Percentiles rank a stretch among this genome's conserved stretches.
Conservation (phyloP, 1,140 invertebrate species). For the Tetraneura akinire region DNA sequence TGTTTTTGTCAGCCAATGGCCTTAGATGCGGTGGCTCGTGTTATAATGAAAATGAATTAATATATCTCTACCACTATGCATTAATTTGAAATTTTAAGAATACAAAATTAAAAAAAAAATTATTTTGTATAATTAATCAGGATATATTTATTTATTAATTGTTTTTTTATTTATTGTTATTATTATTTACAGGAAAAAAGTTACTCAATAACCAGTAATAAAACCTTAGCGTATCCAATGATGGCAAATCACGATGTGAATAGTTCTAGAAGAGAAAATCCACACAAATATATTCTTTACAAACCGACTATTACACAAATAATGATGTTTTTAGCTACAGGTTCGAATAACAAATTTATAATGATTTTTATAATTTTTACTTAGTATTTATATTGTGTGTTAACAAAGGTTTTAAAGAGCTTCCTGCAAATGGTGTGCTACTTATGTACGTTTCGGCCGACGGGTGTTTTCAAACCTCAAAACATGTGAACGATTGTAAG, state of each 20-base stretch:
- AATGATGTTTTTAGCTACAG: constrained; percentile 89
- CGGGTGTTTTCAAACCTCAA: constrained; percentile 83
- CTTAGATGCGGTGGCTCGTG: too few relatives aligned
- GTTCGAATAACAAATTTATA: constrained; percentile 56
- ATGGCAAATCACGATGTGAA: constrained; percentile 54
- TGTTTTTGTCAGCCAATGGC: too few relatives aligned
- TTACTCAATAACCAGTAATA: constrained; percentile 57
- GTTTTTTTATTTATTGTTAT: too few relatives aligned
- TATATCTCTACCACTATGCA: too few relatives aligned
- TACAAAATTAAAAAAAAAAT: too few relatives aligned
- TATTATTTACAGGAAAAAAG: constrained; percentile 40
- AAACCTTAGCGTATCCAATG: constrained; percentile 58
- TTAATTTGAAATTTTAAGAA: too few relatives aligned
- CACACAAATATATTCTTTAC: constrained; percentile 95
- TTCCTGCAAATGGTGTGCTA: constrained; percentile 86
- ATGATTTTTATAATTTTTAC: not conserved
- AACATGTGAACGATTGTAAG: constrained; percentile 88
- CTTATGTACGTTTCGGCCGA: constrained; percentile 93
- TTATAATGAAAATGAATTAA: too few relatives aligned
- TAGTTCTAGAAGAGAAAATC: constrained; percentile 77
- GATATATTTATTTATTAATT: too few relatives aligned
- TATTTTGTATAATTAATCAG: too few relatives aligned
- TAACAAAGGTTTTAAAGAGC: constrained; percentile 75
- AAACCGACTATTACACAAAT: constrained; percentile 93
- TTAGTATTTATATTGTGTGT: not conserved